A percentile compares a stretch with the other conserved stretches of the same genome.
phyloP scores from a whole-genome alignment of 1,140 invertebrate species.

The Tribolium madens region DNA sequence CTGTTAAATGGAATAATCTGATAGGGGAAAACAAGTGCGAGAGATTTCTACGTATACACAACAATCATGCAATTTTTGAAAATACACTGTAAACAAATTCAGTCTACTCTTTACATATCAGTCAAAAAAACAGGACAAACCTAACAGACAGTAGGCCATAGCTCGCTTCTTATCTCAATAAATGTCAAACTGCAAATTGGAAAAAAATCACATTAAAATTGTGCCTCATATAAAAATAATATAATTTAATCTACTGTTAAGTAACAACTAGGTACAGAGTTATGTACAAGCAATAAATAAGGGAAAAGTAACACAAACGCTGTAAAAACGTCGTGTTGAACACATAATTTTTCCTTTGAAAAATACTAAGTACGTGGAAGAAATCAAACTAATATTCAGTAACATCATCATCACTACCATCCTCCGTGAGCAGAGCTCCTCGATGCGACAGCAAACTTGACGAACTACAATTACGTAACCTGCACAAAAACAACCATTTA shows the following conservation, averaged over 20 bases:
- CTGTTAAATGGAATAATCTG: neutral
- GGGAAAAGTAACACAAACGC: conserved; percentile 10
- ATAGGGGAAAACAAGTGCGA: neutral
- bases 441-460: conserved; percentile 60
- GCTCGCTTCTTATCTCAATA: conserved; percentile 10
- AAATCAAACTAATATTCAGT: conserved; percentile 40
- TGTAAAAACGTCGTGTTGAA: neutral
- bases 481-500: conserved; percentile 46
- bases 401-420: conserved; percentile 61
- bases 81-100: conserved; percentile 30
- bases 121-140: conserved; percentile 40
- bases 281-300: conserved; percentile 20
- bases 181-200: conserved; percentile 2
- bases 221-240: conserved; percentile 37
- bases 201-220: conserved; percentile 34
- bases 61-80: conserved; percentile 35
- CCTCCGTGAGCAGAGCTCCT: conserved; percentile 54
- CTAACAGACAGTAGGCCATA: conserved; percentile 15
- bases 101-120: conserved; percentile 40
- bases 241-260: conserved; percentile 12
- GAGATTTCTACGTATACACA: conserved; percentile 22
- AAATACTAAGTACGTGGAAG: conserved; percentile 10
- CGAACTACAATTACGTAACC: conserved; percentile 63
- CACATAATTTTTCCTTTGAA: neutral
- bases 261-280: conserved; percentile 13